These are phyloP conservation scores for Drosophila buzzatii DNA, from an alignment of 2,888 invertebrate genomes.

Conservation along the genomic window DNA sequence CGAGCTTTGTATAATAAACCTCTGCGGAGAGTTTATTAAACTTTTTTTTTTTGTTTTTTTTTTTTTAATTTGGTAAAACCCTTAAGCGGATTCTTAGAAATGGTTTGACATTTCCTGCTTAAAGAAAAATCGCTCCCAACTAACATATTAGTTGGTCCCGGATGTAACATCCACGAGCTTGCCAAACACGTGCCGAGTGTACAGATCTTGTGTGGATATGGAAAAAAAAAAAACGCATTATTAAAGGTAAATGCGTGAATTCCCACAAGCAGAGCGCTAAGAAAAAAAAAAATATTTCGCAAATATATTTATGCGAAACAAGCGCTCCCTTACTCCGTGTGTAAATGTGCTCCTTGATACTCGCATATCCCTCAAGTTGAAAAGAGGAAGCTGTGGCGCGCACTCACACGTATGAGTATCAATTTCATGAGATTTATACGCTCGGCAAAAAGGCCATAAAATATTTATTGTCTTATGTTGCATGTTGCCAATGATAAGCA, in stretches of 20 bases:
- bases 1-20: no score
- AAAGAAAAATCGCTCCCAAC: slow-evolving; percentile 11
- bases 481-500: slow-evolving; percentile 66
- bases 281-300: slow-evolving; percentile 15
- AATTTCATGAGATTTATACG: slow-evolving; percentile 75
- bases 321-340: slow-evolving; percentile 22
- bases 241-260: slow-evolving; percentile 24
- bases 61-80: no score
- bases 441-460: slow-evolving; percentile 70
- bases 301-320: slow-evolving; percentile 29
- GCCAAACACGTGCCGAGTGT: not conserved
- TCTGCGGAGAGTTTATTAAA: no score
- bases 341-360: slow-evolving; percentile 39
- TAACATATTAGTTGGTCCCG: slow-evolving; percentile 8
- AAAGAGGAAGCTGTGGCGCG: not conserved
- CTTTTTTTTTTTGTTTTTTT: no score
- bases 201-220: not conserved
- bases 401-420: slow-evolving; percentile 52
- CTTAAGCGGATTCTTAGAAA: not conserved
- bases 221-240: not conserved
- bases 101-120: not conserved
- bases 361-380: slow-evolving; percentile 2
- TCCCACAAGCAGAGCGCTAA: slow-evolving; percentile 25
- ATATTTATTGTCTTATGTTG: slow-evolving; percentile 77
- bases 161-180: not conserved